Conservation (phyloP, 1,140 invertebrate species). For the Daktulosphaira vitifoliae region DNA sequence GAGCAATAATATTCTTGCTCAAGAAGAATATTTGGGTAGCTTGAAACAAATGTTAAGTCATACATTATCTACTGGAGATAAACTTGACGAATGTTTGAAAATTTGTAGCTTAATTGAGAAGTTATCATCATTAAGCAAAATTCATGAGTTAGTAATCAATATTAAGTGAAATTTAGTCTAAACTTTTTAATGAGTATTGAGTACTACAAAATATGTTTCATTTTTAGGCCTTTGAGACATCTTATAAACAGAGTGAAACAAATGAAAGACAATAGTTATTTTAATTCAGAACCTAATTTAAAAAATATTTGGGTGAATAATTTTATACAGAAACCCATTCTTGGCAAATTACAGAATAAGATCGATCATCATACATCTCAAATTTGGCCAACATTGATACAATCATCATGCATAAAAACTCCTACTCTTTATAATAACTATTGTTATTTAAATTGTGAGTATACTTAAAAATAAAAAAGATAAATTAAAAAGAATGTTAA, state of each 20-base stretch:
- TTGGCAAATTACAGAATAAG: background rate
- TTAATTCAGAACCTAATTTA: background rate
- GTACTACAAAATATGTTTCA: too few species aligned
- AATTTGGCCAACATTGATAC: background rate
- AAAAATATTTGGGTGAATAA: background rate
- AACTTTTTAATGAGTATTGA: too few species aligned
- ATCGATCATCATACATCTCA: background rate
- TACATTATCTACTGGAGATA: background rate
- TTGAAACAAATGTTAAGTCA: background rate
- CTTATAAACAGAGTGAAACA: background rate
- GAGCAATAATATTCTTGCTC: background rate
- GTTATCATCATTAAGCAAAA: background rate
- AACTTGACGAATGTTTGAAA: background rate
- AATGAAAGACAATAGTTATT: background rate
- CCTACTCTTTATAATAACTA: too few species aligned
- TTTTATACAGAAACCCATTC: background rate
- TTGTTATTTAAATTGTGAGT: background rate
- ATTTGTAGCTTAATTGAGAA: background rate
- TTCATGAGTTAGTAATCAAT: background rate
- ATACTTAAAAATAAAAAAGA: background rate
- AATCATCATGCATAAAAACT: background rate
- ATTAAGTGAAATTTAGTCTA: too few species aligned
- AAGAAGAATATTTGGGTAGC: background rate
- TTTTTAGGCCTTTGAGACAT: slow-evolving; percentile 2
- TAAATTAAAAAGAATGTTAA: background rate